Percentiles rank a stretch among this genome's conserved stretches.
phyloP scores from a whole-genome alignment of 2,797 vertebrate species.

The Trachops cirrhosus region DNA sequence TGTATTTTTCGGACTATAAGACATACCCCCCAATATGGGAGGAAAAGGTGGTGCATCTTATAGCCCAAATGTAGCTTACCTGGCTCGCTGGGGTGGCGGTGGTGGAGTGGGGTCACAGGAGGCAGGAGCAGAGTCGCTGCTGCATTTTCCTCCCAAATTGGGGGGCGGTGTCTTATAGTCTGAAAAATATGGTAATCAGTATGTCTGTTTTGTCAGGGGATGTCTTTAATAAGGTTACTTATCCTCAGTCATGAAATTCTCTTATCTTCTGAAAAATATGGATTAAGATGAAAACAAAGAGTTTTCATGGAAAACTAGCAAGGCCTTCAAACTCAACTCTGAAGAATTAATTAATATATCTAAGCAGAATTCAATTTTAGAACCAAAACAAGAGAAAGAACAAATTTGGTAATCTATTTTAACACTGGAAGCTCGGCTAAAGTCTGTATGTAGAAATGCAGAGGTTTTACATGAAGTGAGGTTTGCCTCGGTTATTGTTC shows the following conservation, averaged over 20 bases:
- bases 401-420: slow-evolving; percentile 27
- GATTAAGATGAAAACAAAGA: slow-evolving; percentile 20
- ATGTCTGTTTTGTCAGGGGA: background rate
- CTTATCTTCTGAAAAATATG: slow-evolving; percentile 2
- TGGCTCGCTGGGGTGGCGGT: no score
- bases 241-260: background rate
- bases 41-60: no score
- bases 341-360: slow-evolving; percentile 21
- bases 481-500: background rate
- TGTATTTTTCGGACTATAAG: no score
- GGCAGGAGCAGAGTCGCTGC: no score
- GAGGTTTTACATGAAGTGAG: slow-evolving; percentile 4
- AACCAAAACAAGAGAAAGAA: slow-evolving; percentile 39
- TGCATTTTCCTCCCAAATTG: no score
- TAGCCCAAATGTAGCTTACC: no score
- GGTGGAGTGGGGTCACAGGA: no score
- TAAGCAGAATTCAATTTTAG: background rate
- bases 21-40: no score
- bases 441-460: background rate
- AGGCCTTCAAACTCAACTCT: background rate
- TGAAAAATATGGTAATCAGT: background rate
- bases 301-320: background rate
- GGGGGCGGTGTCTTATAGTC: no score
- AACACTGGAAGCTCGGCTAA: slow-evolving; percentile 17
- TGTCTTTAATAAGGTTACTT: background rate